Conservation (phyloP, 1,140 invertebrate species). For the Yoshiicerus persimilis region DNA sequence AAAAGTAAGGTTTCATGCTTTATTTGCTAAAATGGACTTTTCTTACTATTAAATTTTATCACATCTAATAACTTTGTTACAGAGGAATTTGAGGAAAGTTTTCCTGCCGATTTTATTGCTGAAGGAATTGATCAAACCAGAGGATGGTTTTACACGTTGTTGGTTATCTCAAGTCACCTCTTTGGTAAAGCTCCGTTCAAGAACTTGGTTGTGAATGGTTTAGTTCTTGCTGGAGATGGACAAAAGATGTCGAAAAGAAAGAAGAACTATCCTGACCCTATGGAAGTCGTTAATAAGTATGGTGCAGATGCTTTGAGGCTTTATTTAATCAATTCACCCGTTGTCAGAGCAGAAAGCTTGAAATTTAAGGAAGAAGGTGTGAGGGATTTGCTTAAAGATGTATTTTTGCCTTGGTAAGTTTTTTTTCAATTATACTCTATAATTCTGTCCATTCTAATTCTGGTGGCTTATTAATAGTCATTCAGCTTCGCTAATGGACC, state of each 20-base stretch:
- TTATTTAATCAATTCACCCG: conserved; percentile 97
- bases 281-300: conserved; percentile 87
- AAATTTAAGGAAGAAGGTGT: conserved; percentile 97
- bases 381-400: conserved; percentile 93
- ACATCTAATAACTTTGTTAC: not conserved
- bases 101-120: conserved; percentile 99
- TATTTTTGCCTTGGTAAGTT: conserved; percentile 87
- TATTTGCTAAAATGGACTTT: too few species aligned
- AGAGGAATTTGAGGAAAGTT: conserved; percentile 86
- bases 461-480: conserved; percentile 2
- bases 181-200: conserved; percentile 97
- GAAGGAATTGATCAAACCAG: conserved; percentile 99
- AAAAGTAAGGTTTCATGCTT: conserved; percentile 55
- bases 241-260: conserved; percentile 99
- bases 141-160: conserved; percentile 97
- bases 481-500: conserved; percentile 39
- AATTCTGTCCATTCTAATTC: conserved; percentile 34
- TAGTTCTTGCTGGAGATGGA: conserved; percentile 93
- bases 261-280: conserved; percentile 97
- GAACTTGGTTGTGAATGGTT: conserved; percentile 93
- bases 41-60: too few species aligned
- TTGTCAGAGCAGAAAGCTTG: conserved; percentile 94
- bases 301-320: conserved; percentile 95
- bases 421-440: not conserved
- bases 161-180: conserved; percentile 94